A percentile compares a stretch with the other conserved stretches of the same genome.
Conservation (phyloP, 1,140 invertebrate genomes). For the Drosophila repletoides region DNA sequence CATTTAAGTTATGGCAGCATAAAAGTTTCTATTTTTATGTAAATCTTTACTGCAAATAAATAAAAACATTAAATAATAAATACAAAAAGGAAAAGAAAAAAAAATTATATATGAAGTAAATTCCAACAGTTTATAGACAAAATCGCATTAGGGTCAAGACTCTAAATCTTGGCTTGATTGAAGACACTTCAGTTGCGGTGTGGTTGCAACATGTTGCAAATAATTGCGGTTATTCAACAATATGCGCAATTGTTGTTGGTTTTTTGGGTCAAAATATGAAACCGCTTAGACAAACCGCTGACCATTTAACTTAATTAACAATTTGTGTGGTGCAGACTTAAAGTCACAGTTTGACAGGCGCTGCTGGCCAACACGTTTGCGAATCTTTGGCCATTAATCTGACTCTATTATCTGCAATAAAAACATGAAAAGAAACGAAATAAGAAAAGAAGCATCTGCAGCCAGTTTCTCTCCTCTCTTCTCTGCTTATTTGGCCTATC, state of each 20-base stretch:
- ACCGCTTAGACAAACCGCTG: constrained; percentile 7
- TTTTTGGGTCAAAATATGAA: constrained; percentile 29
- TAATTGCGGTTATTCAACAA: not conserved
- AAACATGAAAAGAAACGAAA: constrained; percentile 6
- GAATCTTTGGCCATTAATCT: constrained; percentile 14
- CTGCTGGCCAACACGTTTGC: constrained; percentile 17
- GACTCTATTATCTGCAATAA: constrained; percentile 17
- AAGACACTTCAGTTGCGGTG: constrained; percentile 8
- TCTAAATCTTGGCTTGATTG: constrained; percentile 22
- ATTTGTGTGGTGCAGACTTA: constrained; percentile 13
- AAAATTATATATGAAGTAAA: too few species aligned
- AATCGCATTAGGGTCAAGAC: constrained; percentile 40
- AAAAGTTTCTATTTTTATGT: constrained; percentile 36
- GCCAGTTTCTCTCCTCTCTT: constrained; percentile 12
- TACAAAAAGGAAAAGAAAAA: not conserved
- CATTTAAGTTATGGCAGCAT: constrained; percentile 43
- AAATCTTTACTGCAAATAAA: constrained; percentile 25
- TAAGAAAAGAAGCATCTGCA: not conserved
- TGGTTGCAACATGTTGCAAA: constrained; percentile 25
- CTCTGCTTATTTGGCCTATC: constrained; percentile 4
- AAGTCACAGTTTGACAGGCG: constrained; percentile 31
- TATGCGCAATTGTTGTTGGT: not conserved
- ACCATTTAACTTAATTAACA: constrained; percentile 25
- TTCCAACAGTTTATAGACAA: not conserved
- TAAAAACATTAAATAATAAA: constrained; percentile 5